These are phyloP conservation scores for Gobius niger DNA, from an alignment of 2,113 vertebrate genomes.

Conservation along the genomic window DNA sequence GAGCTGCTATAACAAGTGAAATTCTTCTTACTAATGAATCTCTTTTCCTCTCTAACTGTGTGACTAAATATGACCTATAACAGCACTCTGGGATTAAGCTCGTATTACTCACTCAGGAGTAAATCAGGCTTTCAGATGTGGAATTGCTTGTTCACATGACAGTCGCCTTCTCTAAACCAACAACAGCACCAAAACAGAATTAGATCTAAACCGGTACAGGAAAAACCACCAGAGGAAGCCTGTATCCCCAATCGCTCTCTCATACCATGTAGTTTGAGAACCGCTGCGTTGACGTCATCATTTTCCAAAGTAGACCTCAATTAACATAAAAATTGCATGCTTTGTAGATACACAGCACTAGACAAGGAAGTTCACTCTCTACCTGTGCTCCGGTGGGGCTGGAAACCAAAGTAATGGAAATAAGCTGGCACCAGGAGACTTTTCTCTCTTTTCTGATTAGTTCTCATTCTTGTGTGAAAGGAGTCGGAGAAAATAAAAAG, in stretches of 20 bases:
- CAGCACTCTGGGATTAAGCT: too few species aligned
- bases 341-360: conserved; percentile 17
- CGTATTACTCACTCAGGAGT: too few species aligned
- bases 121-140: too few species aligned
- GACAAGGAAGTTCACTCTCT: conserved; percentile 33
- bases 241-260: background rate
- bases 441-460: conserved; percentile 17
- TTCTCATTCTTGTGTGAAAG: conserved; percentile 40
- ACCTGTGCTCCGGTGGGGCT: conserved; percentile 24
- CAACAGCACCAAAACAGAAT: background rate
- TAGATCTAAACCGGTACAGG: background rate
- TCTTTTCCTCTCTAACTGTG: too few species aligned
- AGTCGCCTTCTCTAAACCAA: too few species aligned
- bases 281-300: conserved; percentile 34
- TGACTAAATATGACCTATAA: too few species aligned
- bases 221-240: background rate
- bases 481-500: background rate
- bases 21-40: too few species aligned
- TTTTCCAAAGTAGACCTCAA: conserved; percentile 62
- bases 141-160: too few species aligned
- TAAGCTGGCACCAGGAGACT: conserved; percentile 33
- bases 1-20: too few species aligned
- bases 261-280: background rate
- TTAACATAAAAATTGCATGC: conserved; percentile 47
- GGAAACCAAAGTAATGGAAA: conserved; percentile 44